Evolutionary conservation across 2,113 vertebrate genomes (phyloP).

Genomic region (Gobius niger): DNA sequence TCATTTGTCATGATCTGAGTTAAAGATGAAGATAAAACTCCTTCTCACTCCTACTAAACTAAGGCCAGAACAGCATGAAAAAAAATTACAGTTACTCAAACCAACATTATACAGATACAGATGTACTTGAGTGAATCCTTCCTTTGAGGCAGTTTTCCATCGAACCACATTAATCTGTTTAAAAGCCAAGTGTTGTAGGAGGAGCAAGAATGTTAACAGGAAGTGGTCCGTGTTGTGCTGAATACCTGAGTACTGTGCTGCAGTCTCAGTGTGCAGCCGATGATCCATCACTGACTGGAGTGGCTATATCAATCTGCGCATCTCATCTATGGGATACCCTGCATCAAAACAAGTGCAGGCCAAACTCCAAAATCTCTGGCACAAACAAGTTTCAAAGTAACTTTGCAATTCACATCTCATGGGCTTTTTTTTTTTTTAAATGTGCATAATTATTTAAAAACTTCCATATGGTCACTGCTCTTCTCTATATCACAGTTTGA

Average conservation of each 20-base stretch:
- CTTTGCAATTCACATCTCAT: neutral
- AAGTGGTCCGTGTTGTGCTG: slow-evolving; percentile 11
- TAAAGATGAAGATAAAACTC: no score
- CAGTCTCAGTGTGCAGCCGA: neutral
- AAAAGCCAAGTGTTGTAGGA: neutral
- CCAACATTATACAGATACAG: no score
- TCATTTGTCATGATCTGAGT: no score
- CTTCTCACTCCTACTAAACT: no score
- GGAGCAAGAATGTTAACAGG: slow-evolving; percentile 3
- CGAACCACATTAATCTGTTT: neutral
- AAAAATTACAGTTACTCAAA: no score
- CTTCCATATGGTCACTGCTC: neutral
- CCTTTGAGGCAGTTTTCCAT: neutral
- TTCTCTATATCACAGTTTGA: neutral
- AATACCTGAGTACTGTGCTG: neutral
- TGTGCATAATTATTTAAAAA: neutral
- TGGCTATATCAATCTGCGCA: slow-evolving; percentile 45
- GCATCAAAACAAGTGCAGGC: slow-evolving; percentile 8
- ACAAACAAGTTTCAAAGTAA: slow-evolving; percentile 5
- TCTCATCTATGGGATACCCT: slow-evolving; percentile 25
- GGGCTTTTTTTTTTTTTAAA: neutral
- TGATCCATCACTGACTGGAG: slow-evolving; percentile 31
- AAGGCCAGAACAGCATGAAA: no score
- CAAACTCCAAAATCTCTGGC: slow-evolving; percentile 23
- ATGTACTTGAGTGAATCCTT: neutral